These are phyloP conservation scores for Pedionomus torquatus DNA, from an alignment of 2,113 vertebrate species.

Conservation along the genomic window DNA sequence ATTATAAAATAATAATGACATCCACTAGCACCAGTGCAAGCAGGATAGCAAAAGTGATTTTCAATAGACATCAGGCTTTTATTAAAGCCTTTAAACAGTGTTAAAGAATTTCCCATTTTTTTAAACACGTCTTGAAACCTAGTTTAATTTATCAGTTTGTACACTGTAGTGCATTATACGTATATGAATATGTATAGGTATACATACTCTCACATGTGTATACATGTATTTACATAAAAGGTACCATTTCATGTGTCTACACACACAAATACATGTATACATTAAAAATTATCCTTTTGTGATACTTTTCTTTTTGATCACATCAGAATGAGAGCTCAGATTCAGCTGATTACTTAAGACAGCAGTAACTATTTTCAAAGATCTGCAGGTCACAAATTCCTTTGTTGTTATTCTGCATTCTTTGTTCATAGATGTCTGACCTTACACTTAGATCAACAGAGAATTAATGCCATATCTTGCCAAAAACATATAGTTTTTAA, in stretches of 20 bases:
- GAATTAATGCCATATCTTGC: neutral
- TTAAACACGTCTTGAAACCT: neutral
- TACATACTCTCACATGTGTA: neutral
- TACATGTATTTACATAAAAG: neutral
- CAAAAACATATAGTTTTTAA: neutral
- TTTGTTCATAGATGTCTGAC: neutral
- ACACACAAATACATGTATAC: neutral
- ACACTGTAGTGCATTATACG: neutral
- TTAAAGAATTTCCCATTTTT: neutral
- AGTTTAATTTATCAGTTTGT: neutral
- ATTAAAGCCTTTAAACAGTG: neutral
- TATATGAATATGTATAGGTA: too few species aligned
- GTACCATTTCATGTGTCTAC: neutral
- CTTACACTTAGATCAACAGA: neutral
- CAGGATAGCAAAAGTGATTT: neutral
- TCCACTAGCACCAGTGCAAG: neutral
- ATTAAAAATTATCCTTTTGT: neutral
- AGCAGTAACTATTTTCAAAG: neutral
- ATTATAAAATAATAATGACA: neutral
- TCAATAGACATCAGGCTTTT: neutral
- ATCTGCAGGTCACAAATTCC: neutral
- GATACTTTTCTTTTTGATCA: neutral
- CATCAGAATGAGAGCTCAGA: neutral
- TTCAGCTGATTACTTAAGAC: neutral
- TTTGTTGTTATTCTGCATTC: neutral